Conservation (phyloP, 2,113 vertebrate genomes). For the Pao palembangensis region DNA sequence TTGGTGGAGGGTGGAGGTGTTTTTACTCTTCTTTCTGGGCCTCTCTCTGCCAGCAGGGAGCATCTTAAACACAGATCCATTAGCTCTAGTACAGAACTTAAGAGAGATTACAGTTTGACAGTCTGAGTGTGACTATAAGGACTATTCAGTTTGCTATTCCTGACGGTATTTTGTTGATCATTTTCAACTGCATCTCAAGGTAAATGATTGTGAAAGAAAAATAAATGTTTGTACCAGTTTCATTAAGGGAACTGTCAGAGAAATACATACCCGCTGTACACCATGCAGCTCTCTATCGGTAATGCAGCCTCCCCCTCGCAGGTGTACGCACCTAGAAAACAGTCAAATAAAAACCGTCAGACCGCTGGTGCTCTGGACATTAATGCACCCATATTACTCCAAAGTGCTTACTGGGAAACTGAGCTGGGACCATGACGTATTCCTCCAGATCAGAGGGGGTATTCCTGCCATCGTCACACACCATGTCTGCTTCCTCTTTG, state of each 20-base stretch:
- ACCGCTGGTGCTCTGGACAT: background rate
- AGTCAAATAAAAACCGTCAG: conserved; percentile 19
- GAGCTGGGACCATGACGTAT: conserved; percentile 89
- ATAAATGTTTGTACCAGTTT: too few species aligned
- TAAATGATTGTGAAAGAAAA: too few species aligned
- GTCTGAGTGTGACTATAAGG: too few species aligned
- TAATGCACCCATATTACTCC: background rate
- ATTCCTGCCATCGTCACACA: conserved; percentile 73
- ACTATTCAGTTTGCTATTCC: too few species aligned
- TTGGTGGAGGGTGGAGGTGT: conserved; percentile 80
- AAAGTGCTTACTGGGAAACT: conserved; percentile 80
- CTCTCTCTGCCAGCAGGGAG: conserved; percentile 76
- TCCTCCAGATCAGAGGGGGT: conserved; percentile 85
- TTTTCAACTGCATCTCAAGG: too few species aligned
- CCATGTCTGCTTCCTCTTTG: conserved; percentile 10
- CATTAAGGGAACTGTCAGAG: too few species aligned
- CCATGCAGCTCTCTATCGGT: conserved; percentile 79
- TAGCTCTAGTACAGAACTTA: background rate
- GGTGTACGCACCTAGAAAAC: conserved; percentile 77
- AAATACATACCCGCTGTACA: conserved; percentile 85
- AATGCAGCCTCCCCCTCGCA: conserved; percentile 76
- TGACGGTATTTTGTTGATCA: too few species aligned
- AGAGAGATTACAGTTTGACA: too few species aligned
- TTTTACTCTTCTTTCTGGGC: conserved; percentile 73
- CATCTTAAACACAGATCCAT: conserved; percentile 61